Evolutionary conservation across 2,888 invertebrate genomes (phyloP).

Genomic region (Neuroscelio doddi): DNA sequence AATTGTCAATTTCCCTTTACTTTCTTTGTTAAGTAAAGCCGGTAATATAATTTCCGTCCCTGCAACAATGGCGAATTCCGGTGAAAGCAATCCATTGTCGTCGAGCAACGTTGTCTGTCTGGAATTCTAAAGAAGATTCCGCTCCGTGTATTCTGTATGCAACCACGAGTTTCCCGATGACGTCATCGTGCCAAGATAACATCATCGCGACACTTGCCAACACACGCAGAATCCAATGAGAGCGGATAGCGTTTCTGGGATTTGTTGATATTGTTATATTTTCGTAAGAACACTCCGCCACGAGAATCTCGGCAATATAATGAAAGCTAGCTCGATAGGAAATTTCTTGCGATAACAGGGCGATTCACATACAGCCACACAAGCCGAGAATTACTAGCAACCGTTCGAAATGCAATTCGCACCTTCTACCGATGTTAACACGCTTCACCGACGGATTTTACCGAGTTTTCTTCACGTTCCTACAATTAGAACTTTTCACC

Average conservation of each 20-base stretch:
- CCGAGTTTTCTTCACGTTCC: conserved; percentile 13
- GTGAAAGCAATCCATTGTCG: conserved; percentile 55
- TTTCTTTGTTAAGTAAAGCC: conserved; percentile 40
- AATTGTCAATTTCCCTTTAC: conserved; percentile 46
- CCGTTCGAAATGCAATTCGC: conserved; percentile 46
- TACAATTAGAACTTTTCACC: conserved; percentile 12
- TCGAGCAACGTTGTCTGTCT: conserved; percentile 51
- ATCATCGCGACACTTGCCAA: conserved; percentile 36
- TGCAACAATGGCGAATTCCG: conserved; percentile 49
- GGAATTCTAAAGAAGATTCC: conserved; percentile 56
- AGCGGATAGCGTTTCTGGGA: conserved; percentile 14
- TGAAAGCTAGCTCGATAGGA: too few species aligned
- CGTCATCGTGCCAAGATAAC: conserved; percentile 38
- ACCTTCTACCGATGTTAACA: conserved; percentile 13
- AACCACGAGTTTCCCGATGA: conserved; percentile 50
- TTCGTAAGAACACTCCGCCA: too few species aligned
- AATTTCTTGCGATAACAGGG: conserved; percentile 22
- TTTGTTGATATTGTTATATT: too few species aligned
- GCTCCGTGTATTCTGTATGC: conserved; percentile 50
- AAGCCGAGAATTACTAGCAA: conserved; percentile 47
- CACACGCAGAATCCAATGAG: conserved; percentile 24
- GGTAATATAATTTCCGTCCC: conserved; percentile 46
- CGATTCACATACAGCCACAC: conserved; percentile 9
- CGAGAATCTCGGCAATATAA: too few species aligned
- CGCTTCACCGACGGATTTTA: conserved; percentile 13